Base-by-base conservation (phyloP, 2,113 vertebrate genomes). In the Ameiurus melas region DNA sequence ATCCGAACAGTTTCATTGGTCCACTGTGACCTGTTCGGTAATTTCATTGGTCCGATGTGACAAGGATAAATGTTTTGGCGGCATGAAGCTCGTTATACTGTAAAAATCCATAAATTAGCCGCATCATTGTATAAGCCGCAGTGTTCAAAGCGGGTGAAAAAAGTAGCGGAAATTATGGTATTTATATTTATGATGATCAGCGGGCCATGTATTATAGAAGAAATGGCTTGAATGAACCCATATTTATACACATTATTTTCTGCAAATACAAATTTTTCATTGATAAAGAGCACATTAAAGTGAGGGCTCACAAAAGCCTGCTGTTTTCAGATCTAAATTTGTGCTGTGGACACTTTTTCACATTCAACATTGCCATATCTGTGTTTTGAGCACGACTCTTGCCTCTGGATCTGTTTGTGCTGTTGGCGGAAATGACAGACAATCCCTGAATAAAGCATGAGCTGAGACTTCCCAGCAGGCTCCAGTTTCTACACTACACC, bases 381-480 rank as follows among this genome's bases (percentile, higher is more conserved):
- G 57, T 64, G 47, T 80, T 85, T 39, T 88, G 53, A 68, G 73
- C 60, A 33, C 5, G 13, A n/a, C 68, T 43, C 36, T 79, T 58
- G 83, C 62, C 73, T 85, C 47, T 20, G 53, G 83, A 85, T n/a
- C 83, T 19, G n/a, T 84, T 84, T n/a, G n/a, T 62, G 36, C 70
- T 43, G 53, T 53, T 88, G 87, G 66, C 66, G 43, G 82, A 79
- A 79, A 70, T 85, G 87, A 88, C 43, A 36, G 60, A 57, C 83
- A 83, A 30, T 60, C 57, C 10, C 68, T 89, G 88, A 89, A 89
- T 89, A 86, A 89, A 83, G 80, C 85, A 89, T 89, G 79, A 89
- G 66, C 39, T 55, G 68, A 77, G 70, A 81, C 88, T 77, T 86
- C 85, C 88, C 85, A 64, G 70, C 64, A 60, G 68, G 79, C 84